These are phyloP conservation scores for Pyrgilauda ruficollis DNA, from an alignment of 2,113 vertebrate genomes.

Conservation along the genomic window DNA sequence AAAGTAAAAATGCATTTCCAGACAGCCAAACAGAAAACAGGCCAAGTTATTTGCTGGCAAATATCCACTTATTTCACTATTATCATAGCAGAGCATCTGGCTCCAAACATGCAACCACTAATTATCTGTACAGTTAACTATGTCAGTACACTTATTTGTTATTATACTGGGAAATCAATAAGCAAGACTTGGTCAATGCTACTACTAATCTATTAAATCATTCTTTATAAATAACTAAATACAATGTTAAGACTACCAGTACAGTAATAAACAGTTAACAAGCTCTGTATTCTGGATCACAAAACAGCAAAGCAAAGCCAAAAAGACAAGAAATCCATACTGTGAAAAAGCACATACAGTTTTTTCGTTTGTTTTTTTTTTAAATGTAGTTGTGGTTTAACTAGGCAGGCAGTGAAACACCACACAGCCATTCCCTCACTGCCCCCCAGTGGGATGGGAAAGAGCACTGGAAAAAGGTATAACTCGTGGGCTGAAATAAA, in stretches of 20 bases:
- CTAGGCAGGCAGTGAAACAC: accelerated
- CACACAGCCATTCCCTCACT: background rate
- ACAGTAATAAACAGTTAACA: background rate
- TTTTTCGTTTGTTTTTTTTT: background rate
- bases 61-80: background rate
- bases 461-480: background rate
- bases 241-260: background rate
- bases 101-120: background rate
- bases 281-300: background rate
- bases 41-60: constrained; percentile 7
- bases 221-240: background rate
- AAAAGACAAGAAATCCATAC: constrained; percentile 9
- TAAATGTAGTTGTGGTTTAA: background rate
- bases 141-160: background rate
- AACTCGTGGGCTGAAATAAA: background rate
- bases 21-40: constrained; percentile 3
- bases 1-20: background rate
- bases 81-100: background rate
- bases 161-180: background rate
- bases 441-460: background rate
- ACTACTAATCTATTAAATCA: background rate
- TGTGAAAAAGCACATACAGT: background rate
- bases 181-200: background rate
- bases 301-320: background rate
- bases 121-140: background rate